A percentile compares a stretch with the other conserved stretches of the same genome.
phyloP scores from a whole-genome alignment of 53 echinoderm and acorn worm genomes.

The Antedon mediterranea region DNA sequence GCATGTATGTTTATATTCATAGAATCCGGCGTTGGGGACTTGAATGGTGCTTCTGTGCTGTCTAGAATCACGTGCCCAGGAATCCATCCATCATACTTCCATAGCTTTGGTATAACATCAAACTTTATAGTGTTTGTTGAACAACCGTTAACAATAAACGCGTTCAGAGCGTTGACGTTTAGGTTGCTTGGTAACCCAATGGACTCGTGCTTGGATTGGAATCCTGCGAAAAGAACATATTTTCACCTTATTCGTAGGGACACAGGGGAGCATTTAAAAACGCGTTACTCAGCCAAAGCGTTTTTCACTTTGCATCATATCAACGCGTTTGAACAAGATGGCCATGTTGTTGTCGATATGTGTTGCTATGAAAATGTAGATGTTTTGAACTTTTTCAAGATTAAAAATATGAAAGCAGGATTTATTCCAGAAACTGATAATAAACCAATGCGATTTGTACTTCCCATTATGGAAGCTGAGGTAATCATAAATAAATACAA shows the following conservation, averaged over 20 bases:
- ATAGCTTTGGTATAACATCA: slow-evolving; percentile 47
- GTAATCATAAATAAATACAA: too few species aligned
- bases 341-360: slow-evolving; percentile 35
- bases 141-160: slow-evolving; percentile 33
- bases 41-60: too few species aligned
- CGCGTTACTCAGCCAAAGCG: slow-evolving; percentile 28
- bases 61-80: not conserved
- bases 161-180: not conserved
- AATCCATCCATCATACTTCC: slow-evolving; percentile 35
- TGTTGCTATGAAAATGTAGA: slow-evolving; percentile 24
- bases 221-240: not conserved
- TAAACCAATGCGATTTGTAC: too few species aligned
- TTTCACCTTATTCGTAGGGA: slow-evolving; percentile 33
- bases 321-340: slow-evolving; percentile 35
- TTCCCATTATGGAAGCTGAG: too few species aligned
- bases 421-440: too few species aligned
- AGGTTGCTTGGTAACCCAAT: too few species aligned
- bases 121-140: slow-evolving; percentile 39
- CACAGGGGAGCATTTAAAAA: slow-evolving; percentile 8
- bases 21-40: too few species aligned
- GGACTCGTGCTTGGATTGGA: too few species aligned
- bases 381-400: too few species aligned
- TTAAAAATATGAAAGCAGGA: too few species aligned
- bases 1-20: too few species aligned
- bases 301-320: slow-evolving; percentile 43